phyloP scores from a whole-genome alignment of 2,888 invertebrate species.

The Eucriotettix oculatus region DNA sequence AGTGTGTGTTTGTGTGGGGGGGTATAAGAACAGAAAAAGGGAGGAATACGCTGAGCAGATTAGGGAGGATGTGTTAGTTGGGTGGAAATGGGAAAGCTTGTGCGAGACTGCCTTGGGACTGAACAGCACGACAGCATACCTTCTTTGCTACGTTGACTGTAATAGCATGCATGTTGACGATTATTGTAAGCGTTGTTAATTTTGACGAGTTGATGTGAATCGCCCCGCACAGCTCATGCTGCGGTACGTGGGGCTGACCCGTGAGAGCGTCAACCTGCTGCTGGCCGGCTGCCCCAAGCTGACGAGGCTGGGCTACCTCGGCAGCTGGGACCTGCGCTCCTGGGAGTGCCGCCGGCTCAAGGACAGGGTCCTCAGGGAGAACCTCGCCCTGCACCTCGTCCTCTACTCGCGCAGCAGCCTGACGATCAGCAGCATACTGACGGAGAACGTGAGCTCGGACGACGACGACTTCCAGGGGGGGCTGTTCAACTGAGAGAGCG shows the following conservation, averaged over 20 bases:
- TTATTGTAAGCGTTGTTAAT: too few species aligned
- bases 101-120: too few species aligned
- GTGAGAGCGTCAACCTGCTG: slow-evolving; percentile 7
- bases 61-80: too few species aligned
- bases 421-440: slow-evolving; percentile 4
- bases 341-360: slow-evolving; percentile 9
- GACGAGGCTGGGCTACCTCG: slow-evolving; percentile 8
- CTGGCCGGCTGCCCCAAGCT: slow-evolving; percentile 6
- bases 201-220: too few species aligned
- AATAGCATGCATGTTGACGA: too few species aligned
- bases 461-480: neutral
- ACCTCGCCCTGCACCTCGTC: slow-evolving; percentile 6
- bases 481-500: neutral
- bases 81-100: too few species aligned
- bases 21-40: too few species aligned
- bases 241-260: slow-evolving; percentile 6
- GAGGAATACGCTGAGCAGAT: too few species aligned
- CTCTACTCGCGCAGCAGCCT: slow-evolving; percentile 2
- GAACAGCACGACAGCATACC: too few species aligned
- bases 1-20: too few species aligned
- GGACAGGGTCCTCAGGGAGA: slow-evolving; percentile 4
- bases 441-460: neutral
- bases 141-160: too few species aligned
- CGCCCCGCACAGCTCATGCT: slow-evolving; percentile 6
- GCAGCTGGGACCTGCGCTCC: slow-evolving; percentile 11